These are phyloP conservation scores for Ctenosaura bakeri DNA, from an alignment of 2,797 vertebrate species.

Conservation along the genomic window DNA sequence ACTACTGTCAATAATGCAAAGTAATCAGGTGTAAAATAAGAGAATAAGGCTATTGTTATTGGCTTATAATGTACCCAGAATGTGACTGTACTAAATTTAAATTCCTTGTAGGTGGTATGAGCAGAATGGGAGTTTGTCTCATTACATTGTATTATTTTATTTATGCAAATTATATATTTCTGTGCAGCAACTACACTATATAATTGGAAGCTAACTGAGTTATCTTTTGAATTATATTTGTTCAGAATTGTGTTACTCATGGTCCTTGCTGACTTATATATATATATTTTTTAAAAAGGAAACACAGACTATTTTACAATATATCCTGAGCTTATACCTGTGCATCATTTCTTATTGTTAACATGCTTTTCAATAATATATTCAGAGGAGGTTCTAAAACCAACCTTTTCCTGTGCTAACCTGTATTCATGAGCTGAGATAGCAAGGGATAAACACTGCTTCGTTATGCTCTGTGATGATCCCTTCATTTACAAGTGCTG, in stretches of 20 bases:
- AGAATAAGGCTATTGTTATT: not conserved
- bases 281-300: not conserved
- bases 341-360: conserved; percentile 14
- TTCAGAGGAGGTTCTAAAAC: conserved; percentile 26
- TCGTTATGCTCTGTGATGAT: too few relatives aligned
- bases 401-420: not conserved
- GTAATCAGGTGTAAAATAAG: not conserved
- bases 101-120: not conserved
- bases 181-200: not conserved
- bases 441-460: not conserved
- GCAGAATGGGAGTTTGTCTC: not conserved
- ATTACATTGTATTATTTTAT: not conserved
- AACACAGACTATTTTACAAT: conserved; percentile 12
- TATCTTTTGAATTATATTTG: not conserved
- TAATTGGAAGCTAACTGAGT: not conserved
- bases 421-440: too few relatives aligned
- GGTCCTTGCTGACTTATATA: conserved; percentile 30
- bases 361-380: not conserved
- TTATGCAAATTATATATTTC: not conserved
- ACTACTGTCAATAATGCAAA: not conserved
- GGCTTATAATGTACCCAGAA: not conserved
- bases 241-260: conserved; percentile 21
- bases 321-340: not conserved
- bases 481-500: not conserved
- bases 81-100: not conserved